Evolutionary conservation across 2,888 invertebrate species (phyloP), one percentile per base, ranked within the genome.

Genomic region (Lepetodrilus schrolli): DNA sequence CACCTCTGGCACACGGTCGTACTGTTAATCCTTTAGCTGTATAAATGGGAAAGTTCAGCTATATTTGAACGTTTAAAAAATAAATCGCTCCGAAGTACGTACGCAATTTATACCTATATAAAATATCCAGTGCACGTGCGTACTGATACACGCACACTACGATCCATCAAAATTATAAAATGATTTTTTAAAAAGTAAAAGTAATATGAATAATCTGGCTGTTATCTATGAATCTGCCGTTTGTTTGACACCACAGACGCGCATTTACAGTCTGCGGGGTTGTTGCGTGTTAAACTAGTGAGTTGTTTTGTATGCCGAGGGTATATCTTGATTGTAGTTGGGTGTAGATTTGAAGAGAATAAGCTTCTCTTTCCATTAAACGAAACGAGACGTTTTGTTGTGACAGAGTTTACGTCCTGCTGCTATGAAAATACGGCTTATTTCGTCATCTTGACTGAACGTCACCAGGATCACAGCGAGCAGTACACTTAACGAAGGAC

Each of bases 381-480:
- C 17, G 58, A 30, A 58, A 58, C 17, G 17, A 26, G 58, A 58
- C 26, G 34, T 58, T 58, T 30, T 58, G 58, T 58, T 58, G 26
- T 58, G 58, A 17, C 58, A 30, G 58, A 30, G 58, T 58, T 58
- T 58, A 58, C 34, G 58, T 17, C 13, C 30, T 13, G 58, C 30
- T n/a, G 58, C 34, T 58, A 58, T 30, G 58, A 58, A 58, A 58
- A 58, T 58, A 58, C 58, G 58, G 58, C 58, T 58, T 58, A 58
- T 58, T 34, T 34, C 13, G 8, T 34, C n/a, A 34, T 58, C 17
- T 13, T 58, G 20, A 30, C 26, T 58, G 26, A 58, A 58, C 34
- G 34, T 30, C 13, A 13, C 26, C 3, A 7, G 30, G 58, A 58
- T 58, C 30, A 58, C 34, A 30, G 30, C 58, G 34, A 26, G 13